Base-by-base conservation (phyloP, 2,888 invertebrate genomes). In the Melipona beecheii region DNA sequence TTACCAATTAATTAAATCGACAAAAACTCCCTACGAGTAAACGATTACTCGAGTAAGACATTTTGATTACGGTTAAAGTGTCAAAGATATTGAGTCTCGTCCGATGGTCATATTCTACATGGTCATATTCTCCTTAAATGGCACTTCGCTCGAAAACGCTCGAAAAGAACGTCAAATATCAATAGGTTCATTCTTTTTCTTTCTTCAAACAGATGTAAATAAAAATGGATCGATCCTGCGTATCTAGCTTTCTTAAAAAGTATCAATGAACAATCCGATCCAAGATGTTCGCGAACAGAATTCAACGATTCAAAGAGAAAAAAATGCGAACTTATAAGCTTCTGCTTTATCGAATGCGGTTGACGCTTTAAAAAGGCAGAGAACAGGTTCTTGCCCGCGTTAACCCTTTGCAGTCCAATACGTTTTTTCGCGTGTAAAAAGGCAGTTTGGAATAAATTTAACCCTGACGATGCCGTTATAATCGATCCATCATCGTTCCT, bases 321-420 rank as follows among this genome's bases (percentile, higher is more conserved):
- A 24, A 58, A 21, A 21, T 43, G n/a, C 56, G n/a, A 70, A 36
- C 36, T 70, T 9, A 54, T 56, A 36, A 56, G 43, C 2, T 56
- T 36, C 11, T 36, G 56, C 36, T 13, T 36, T 43, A 56, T 70
- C 36, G 31, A 6, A 52, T 52, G 31, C 52, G 49, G 19, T 68
- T 66, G 13, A 49, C 24, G 24, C 21, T 52, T 49, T 27, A 56
- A 74, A 56, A 74, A 74, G 24, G 62, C 72, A 52, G 52, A 73
- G 52, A 74, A 65, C 36, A n/a, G 36, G 52, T 21, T 27, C 31
- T 24, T 31, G 52, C 50, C 52, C 21, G 49, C 27, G 73, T 78
- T 52, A 78, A 65, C 74, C 78, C 77, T 78, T 74, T 74, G 75
- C 78, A 60, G 11, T 68, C 78, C 78, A 36, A 60, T 73, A 4